Conservation (phyloP, 1,140 invertebrate genomes). For the Meloidogyne exigua region DNA sequence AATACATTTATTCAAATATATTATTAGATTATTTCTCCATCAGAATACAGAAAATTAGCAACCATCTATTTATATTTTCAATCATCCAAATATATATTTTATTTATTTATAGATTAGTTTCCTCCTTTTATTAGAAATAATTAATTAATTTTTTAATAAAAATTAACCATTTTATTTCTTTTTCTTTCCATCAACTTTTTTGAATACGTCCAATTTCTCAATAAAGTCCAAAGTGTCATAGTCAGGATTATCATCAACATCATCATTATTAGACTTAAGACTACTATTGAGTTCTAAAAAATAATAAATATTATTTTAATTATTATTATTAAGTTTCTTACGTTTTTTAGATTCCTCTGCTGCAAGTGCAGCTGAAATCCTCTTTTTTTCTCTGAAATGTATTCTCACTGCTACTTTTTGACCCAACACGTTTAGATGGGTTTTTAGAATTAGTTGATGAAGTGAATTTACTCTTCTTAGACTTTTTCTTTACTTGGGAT, state of each 20-base stretch:
- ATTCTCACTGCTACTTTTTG: neutral
- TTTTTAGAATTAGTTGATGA: neutral
- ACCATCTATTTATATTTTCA: neutral
- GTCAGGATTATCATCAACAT: slow-evolving; percentile 2
- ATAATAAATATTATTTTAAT: neutral
- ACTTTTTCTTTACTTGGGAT: neutral
- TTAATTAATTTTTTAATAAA: neutral
- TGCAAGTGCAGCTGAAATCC: neutral
- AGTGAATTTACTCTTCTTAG: neutral
- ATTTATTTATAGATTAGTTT: neutral
- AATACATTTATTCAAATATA: too few species aligned
- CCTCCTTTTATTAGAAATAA: neutral
- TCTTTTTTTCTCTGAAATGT: neutral
- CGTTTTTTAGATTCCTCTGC: neutral
- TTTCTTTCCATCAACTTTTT: neutral
- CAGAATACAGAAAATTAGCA: neutral
- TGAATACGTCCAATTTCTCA: neutral
- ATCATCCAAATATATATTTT: neutral
- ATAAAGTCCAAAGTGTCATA: neutral
- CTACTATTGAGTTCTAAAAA: neutral
- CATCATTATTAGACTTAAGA: neutral
- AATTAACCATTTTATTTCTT: neutral
- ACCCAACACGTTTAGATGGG: neutral
- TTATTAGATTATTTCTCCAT: neutral
- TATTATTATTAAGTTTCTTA: neutral